Percentiles rank a stretch among this genome's conserved stretches.
Conservation (phyloP, 2,797 vertebrate species). For the Florisuga fusca region DNA sequence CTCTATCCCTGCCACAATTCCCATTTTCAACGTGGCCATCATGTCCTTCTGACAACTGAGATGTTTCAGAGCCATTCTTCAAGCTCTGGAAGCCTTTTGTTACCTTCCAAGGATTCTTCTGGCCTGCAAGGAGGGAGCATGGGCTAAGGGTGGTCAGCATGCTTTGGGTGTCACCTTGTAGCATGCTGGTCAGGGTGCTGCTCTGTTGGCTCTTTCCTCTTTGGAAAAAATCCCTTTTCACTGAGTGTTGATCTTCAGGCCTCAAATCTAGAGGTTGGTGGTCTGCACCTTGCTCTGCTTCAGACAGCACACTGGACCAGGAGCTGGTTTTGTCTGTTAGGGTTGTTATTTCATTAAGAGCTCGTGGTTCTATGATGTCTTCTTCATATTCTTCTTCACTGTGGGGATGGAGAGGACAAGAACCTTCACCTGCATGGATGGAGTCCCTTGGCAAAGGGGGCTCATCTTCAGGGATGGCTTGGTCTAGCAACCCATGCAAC, state of each 20-base stretch:
- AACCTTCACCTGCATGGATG: background rate
- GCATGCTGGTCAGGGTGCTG: background rate
- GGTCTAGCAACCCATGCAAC: constrained; percentile 9
- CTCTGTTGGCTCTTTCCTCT: background rate
- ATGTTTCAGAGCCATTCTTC: rapidly evolving
- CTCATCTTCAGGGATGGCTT: background rate
- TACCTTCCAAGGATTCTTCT: background rate
- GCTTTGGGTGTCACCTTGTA: background rate
- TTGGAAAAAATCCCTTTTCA: background rate
- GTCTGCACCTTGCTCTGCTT: constrained; percentile 75
- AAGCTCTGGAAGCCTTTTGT: background rate
- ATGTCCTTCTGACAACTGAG: background rate
- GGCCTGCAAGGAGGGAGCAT: rapidly evolving
- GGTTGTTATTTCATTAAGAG: constrained; percentile 91
- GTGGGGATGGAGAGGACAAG: background rate
- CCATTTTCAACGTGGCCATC: background rate
- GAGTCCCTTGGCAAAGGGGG: background rate
- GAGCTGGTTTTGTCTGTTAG: constrained; percentile 92
- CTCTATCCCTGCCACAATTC: background rate
- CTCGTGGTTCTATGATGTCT: constrained; percentile 85
- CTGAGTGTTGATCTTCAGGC: background rate
- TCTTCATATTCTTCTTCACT: constrained; percentile 90
- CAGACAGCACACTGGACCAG: constrained; percentile 92
- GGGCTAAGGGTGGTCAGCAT: background rate
- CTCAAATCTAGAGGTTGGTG: constrained; percentile 20